Percentiles rank a stretch among this genome's conserved stretches.
Conservation (phyloP, 2,888 invertebrate species). For the Idaea biselata region DNA sequence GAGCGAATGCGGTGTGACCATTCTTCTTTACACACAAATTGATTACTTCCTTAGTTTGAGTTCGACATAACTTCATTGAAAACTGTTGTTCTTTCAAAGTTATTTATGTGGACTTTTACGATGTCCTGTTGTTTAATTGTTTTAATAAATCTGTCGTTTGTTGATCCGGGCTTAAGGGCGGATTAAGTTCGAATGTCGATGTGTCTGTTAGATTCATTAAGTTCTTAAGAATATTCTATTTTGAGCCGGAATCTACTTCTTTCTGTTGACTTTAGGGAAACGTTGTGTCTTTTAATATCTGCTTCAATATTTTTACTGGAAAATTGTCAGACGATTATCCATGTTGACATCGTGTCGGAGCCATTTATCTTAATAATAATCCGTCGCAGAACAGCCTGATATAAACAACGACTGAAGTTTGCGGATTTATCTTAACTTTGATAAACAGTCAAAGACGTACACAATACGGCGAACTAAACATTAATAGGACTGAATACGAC, state of each 20-base stretch:
- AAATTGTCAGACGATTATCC: constrained; percentile 4
- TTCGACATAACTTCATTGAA: neutral
- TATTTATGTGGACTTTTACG: neutral
- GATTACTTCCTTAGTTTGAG: neutral
- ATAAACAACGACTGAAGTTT: constrained; percentile 25
- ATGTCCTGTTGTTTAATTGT: neutral
- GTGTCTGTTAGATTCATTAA: constrained; percentile 4
- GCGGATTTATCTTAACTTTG: constrained; percentile 21
- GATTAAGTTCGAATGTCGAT: neutral
- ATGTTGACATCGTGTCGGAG: neutral
- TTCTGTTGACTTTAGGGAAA: neutral
- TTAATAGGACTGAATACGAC: too few relatives aligned
- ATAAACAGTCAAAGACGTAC: neutral
- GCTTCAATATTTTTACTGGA: neutral
- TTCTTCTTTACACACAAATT: constrained; percentile 1
- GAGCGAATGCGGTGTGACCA: neutral
- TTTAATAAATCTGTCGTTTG: neutral
- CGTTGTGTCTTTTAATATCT: neutral
- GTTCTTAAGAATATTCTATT: neutral
- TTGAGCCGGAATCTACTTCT: neutral
- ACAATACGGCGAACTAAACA: too few relatives aligned
- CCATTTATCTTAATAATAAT: constrained; percentile 21
- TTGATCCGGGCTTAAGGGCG: neutral
- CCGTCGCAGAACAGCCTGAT: constrained; percentile 1
- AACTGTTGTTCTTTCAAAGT: neutral